Evolutionary conservation across 1,140 invertebrate species (phyloP), one percentile per base, ranked within the genome.

Genomic region (Tribolium castaneum): DNA sequence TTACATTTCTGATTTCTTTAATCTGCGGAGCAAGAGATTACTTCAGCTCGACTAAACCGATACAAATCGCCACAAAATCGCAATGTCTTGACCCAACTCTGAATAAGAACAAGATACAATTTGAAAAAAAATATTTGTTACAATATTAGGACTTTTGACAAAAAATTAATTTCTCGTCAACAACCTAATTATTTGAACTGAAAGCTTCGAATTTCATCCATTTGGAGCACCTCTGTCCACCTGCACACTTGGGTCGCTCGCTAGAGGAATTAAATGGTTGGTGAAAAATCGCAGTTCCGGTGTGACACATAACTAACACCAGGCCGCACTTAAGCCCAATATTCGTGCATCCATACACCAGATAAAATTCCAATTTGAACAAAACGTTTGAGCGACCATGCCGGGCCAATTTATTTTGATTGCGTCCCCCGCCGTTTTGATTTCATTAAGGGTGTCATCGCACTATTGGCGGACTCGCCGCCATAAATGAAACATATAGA

Each of bases 401-500:
- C 49, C 50, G 34, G 49, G 30, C 49, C 49, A 73, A 73, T 73
- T 73, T 73, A 73, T 73, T 73, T 73, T 73, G 71, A 73, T 73
- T 73, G 71, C 70, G 45, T 51, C 50, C 52, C 52, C 71, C 49
- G 52, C 52, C 71, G 81, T 81, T 83, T 83, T 83, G 82, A 83
- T 83, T 83, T 83, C 82, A 83, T 83, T 83, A 83, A 82, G 82
- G 81, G 78, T 82, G 82, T 83, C 82, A 83, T 83, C 81, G 78
- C 78, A 80, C 78, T 82, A 83, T 82, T 77, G 81, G 80, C 75
- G 78, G 70, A 76, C 52, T 25, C 79, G 59, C 75, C 75, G 77
- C 73, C 78, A 79, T 70, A 77, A 77, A 77, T 56, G 76, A 78
- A 81, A 82, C 82, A 83, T 80, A 80, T 80, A 77, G 80, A 75